phyloP scores from a whole-genome alignment of 2,113 vertebrate species.

The Percina caprodes region DNA sequence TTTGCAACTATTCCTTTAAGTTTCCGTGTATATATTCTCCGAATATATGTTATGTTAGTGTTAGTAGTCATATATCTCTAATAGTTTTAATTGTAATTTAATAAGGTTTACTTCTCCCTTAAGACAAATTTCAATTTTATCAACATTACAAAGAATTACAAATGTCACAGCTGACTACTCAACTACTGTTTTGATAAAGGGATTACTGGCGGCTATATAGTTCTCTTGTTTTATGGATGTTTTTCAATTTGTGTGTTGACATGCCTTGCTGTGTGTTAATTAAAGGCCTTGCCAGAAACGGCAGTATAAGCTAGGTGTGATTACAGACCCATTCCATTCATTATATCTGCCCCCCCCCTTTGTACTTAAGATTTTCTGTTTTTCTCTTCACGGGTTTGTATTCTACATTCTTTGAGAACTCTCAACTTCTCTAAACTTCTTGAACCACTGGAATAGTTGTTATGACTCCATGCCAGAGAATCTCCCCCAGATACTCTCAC shows the following conservation, averaged over 20 bases:
- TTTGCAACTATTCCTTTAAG: not conserved
- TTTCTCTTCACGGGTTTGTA: constrained; percentile 25
- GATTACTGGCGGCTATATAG: not conserved
- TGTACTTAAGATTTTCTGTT: constrained; percentile 29
- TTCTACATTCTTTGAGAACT: constrained; percentile 11
- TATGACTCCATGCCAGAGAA: constrained; percentile 28
- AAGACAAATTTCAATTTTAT: not conserved
- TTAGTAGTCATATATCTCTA: not conserved
- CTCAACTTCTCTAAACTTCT: constrained; percentile 13
- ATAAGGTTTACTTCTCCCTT: not conserved
- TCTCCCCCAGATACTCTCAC: not conserved
- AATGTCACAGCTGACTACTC: not conserved
- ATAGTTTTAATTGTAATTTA: not conserved
- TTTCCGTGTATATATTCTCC: not conserved
- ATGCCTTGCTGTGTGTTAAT: constrained; percentile 39
- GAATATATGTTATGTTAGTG: not conserved
- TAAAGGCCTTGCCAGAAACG: constrained; percentile 31
- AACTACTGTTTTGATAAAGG: not conserved
- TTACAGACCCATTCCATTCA: constrained; percentile 42
- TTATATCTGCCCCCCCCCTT: constrained; percentile 21
- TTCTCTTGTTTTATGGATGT: not conserved
- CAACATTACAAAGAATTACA: not conserved
- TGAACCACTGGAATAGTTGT: constrained; percentile 26
- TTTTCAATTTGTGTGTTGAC: constrained; percentile 32
- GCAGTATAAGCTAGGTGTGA: constrained; percentile 25